Conservation (phyloP, 2,797 vertebrate genomes). For the Apogon talboti region DNA sequence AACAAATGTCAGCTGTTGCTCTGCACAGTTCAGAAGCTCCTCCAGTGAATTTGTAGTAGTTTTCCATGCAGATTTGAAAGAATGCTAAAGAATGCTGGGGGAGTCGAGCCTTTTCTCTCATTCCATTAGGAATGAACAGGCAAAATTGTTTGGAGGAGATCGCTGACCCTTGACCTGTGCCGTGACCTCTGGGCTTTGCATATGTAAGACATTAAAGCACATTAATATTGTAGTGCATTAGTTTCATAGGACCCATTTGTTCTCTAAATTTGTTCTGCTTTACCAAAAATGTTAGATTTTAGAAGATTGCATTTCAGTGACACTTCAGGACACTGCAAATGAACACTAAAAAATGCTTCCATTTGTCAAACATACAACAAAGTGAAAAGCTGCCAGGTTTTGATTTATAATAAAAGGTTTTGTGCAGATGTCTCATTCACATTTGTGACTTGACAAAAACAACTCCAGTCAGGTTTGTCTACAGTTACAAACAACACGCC, state of each 20-base stretch:
- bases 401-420: background rate
- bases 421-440: background rate
- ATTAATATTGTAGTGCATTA: conserved; percentile 79
- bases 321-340: too few relatives aligned
- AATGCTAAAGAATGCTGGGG: conserved; percentile 78
- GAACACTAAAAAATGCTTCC: background rate
- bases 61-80: conserved; percentile 73
- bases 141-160: conserved; percentile 87
- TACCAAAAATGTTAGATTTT: conserved; percentile 16
- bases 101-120: conserved; percentile 77
- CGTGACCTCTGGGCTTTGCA: conserved; percentile 83
- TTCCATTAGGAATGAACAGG: conserved; percentile 81
- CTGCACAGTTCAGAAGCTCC: conserved; percentile 33
- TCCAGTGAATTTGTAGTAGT: conserved; percentile 46
- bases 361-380: too few relatives aligned
- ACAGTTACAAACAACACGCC: conserved; percentile 18
- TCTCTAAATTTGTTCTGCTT: background rate
- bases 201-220: conserved; percentile 87
- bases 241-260: conserved; percentile 33
- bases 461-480: background rate
- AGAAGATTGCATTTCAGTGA: background rate
- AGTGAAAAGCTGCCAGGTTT: background rate
- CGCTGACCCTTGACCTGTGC: conserved; percentile 81
- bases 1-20: conserved; percentile 13
- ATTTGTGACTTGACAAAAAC: background rate